Evolutionary conservation across 1,140 invertebrate species (phyloP), one percentile per base, ranked within the genome.

Genomic region (Saccostrea glomerata): DNA sequence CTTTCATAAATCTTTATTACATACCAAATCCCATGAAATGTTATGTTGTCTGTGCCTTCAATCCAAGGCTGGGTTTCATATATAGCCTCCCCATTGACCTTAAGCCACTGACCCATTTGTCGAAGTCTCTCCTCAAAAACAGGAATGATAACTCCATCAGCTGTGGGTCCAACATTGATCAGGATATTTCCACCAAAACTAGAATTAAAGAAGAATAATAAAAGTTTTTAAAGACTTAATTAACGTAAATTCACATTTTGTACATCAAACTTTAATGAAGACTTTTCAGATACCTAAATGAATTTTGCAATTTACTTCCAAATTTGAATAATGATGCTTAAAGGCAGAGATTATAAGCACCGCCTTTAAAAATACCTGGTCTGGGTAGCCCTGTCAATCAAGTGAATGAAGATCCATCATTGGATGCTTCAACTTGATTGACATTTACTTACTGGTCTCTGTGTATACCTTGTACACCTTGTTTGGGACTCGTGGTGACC

Each of bases 161-260:
- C 97, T 0, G 98, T 98, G 13, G 98, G 98, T 2, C 98, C 98
- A 85, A 99, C 96, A 94, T 99, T 99, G 91, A 99, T 96, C 13
- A 99, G 93, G 12, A 98, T 95, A 95, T 99, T 99, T 36, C 98
- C 98, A 94, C 98, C 97, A 77, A 30, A 77, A 77, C 70, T 77
- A 36, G 25, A 77, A 12, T 77, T 30, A 36, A 36, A 36, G 15
- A 30, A 17, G n/a, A 63, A 63, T n/a, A 17, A 63, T 63, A 63
- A 63, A n/a, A 63, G 6, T 63, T 63, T 0, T 0, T 20, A 17
- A 63, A 63, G n/a, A 20, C 58, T 3, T 20, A 5, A 63, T n/a
- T 13, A 58, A 1, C 17, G 58, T 63, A 63, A 2, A 47, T 20
- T 20, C 58, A 63, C 17, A 0, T 63, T 63, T 20, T 63, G 58